These are phyloP conservation scores for Lottia scabra DNA, from an alignment of 2,888 invertebrate species.

Conservation along the genomic window DNA sequence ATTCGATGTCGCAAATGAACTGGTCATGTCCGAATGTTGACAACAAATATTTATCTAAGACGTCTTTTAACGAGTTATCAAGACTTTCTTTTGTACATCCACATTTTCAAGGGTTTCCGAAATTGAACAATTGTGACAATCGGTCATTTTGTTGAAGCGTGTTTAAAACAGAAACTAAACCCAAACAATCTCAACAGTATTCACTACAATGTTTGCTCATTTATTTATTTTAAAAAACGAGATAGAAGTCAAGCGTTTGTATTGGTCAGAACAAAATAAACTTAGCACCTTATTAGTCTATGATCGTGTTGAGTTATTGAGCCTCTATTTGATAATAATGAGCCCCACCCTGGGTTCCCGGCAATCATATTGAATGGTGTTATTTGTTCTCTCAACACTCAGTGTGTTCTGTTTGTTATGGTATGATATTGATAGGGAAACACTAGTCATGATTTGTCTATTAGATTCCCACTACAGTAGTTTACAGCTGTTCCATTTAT, in stretches of 20 bases:
- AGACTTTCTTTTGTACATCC: background rate
- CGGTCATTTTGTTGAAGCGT: background rate
- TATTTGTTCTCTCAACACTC: too few relatives aligned
- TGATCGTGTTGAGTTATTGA: too few relatives aligned
- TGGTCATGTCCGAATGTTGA: constrained; percentile 3
- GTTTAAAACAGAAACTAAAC: background rate
- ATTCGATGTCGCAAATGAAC: background rate
- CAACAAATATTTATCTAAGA: background rate
- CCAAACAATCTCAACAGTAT: background rate
- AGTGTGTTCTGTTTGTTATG: too few relatives aligned
- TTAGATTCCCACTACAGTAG: too few relatives aligned
- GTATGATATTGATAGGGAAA: too few relatives aligned
- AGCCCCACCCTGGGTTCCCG: too few relatives aligned
- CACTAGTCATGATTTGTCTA: too few relatives aligned
- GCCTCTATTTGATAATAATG: too few relatives aligned
- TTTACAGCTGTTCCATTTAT: too few relatives aligned
- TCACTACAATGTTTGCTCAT: background rate
- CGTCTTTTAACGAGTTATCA: background rate
- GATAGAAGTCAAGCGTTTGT: background rate
- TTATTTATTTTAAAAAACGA: background rate
- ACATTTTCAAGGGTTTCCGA: background rate
- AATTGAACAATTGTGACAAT: background rate
- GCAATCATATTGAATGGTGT: too few relatives aligned
- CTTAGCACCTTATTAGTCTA: background rate
- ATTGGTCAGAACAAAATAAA: background rate